These are phyloP conservation scores for Lysandra bellargus DNA, from an alignment of 2,888 invertebrate species.

Conservation along the genomic window DNA sequence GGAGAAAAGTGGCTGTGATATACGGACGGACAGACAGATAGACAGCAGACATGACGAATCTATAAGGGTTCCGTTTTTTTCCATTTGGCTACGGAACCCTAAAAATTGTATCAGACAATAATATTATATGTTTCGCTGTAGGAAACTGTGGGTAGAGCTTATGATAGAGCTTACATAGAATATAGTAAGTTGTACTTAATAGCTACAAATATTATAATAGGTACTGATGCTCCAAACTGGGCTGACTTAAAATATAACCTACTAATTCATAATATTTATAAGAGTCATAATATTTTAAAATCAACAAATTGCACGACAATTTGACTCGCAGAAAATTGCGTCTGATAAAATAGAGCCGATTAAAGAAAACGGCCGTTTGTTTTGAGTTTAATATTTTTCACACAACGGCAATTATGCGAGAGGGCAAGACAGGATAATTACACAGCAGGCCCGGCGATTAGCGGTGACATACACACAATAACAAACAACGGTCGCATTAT, in stretches of 20 bases:
- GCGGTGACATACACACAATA: slow-evolving; percentile 14
- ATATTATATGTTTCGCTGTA: not conserved
- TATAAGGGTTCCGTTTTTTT: too few species aligned
- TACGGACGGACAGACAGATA: too few species aligned
- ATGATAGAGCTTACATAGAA: not conserved
- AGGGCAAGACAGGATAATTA: slow-evolving; percentile 23
- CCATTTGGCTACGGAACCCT: too few species aligned
- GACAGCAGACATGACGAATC: too few species aligned
- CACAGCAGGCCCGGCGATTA: not conserved
- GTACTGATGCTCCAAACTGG: not conserved
- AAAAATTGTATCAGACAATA: not conserved
- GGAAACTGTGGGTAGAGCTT: not conserved
- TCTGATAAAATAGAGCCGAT: not conserved
- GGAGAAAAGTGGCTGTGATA: too few species aligned
- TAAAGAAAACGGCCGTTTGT: slow-evolving; percentile 19
- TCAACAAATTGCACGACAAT: not conserved
- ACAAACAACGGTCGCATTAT: slow-evolving; percentile 17
- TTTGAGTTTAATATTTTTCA: slow-evolving; percentile 19
- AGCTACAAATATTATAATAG: not conserved
- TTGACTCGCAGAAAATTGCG: not conserved
- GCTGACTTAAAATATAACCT: not conserved
- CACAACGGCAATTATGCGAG: slow-evolving; percentile 9
- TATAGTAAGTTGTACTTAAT: too few species aligned
- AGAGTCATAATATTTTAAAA: not conserved
- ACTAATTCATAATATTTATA: too few species aligned